phyloP scores from a whole-genome alignment of 1,140 invertebrate species.

The Zaprionus kolodkinae region DNA sequence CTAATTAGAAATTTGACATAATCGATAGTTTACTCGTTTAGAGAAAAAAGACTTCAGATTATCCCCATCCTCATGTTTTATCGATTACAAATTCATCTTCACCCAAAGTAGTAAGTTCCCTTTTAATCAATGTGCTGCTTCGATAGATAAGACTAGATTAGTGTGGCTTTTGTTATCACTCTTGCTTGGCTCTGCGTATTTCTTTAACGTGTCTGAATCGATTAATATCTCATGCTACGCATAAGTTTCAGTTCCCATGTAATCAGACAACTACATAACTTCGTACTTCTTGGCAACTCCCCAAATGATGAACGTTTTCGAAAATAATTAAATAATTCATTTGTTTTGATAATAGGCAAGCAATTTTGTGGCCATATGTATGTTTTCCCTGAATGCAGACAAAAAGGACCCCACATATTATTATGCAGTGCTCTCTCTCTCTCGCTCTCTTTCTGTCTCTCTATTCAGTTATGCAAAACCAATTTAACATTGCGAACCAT shows the following conservation, averaged over 20 bases:
- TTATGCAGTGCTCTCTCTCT: not conserved
- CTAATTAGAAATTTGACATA: too few species aligned
- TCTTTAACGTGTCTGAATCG: too few species aligned
- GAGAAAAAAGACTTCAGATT: too few species aligned
- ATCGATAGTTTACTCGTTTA: too few species aligned
- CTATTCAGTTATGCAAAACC: not conserved
- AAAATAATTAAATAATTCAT: not conserved
- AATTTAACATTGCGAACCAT: not conserved
- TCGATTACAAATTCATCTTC: too few species aligned
- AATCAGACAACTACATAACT: not conserved
- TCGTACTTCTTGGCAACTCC: not conserved
- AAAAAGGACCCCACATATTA: not conserved
- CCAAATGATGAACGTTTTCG: not conserved
- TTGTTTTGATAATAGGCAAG: not conserved
- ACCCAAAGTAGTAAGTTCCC: too few species aligned
- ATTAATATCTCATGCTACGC: not conserved
- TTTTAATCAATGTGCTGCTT: not conserved
- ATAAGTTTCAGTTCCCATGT: not conserved
- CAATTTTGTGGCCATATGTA: slow-evolving; percentile 5
- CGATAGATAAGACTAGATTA: not conserved
- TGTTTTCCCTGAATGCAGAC: not conserved
- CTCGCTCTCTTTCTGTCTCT: not conserved
- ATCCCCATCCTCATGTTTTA: too few species aligned
- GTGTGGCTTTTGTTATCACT: not conserved
- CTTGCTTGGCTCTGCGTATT: too few species aligned